Evolutionary conservation across 2,113 vertebrate genomes (phyloP), one percentile per base, ranked within the genome.

Genomic region (Microcebus tavaratra): DNA sequence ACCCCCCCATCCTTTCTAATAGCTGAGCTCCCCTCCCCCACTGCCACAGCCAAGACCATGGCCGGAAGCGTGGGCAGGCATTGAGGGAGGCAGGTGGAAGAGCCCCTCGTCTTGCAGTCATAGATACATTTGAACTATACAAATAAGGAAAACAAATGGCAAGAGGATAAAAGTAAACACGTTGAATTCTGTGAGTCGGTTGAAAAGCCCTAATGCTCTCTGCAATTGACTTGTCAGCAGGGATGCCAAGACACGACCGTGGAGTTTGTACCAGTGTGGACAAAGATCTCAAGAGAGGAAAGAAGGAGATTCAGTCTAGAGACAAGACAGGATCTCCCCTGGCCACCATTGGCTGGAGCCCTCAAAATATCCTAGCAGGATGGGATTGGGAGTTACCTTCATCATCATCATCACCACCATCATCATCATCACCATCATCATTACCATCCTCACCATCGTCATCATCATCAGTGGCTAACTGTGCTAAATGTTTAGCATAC

Each of bases 21-120:
- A 31, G 27, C 39, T 4, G 4, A 59, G 4, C 29, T 63, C 5
- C 5, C 36, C 8, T 12, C 2, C 4, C 5, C 4, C 2, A 0
- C 78, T 50, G 8, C n/a, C 34, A 3, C 53, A 95, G 53, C 29
- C 21, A 34, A 82, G 67, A 55, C 29, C 45, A 31, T 36, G 72
- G n/a, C 76, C 34, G 34, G 57, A 57, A 18, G 31, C 55, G 17
- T 13, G 3, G 4, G 8, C 3, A 1, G 9, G 8, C 9, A 55
- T 61, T 7, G 1, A 59, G 34, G 18, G n/a, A 90, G 18, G 50
- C 27, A 34, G 34, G 21, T 0, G 39, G n/a, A 29, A 55, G 23
- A 67, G 4, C 21, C 39, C 5, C 3, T 48, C 6, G 11, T 11
- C 23, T 45, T n/a, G 59, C 8, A 50, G 65, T 34, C 15, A 73